Evolutionary conservation across 53 echinoderm and acorn worm species (phyloP), one percentile per base, ranked within the genome.

Genomic region (Astropecten irregularis): DNA sequence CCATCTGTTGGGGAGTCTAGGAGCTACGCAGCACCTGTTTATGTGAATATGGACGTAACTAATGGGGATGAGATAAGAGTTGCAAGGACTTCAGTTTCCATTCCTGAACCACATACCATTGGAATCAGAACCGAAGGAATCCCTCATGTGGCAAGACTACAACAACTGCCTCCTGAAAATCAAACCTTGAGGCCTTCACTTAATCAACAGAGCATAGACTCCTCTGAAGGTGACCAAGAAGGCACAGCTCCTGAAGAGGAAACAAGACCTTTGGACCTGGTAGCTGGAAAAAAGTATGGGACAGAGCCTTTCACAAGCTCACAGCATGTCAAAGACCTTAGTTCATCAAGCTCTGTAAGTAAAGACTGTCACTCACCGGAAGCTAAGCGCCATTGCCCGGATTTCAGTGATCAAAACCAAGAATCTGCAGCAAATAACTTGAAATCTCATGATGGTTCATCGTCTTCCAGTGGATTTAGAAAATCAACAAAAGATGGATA

Each of bases 341-440:
- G 47, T 31, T 22, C 62, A 39, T 26, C 61, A 18, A 58, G 14
- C 27, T 20, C 15, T 42, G 20, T 25, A 32, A 79, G 22, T 46
- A 46, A 79, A 20, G 63, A 79, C 32, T 79, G 79, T 21, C 79
- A 61, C 30, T 79, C 79, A 18, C 79, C 79, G 33, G 79, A 79
- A 62, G 62, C 79, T 6, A 79, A 79, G 62, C 79, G 79, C 0
- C 79, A 61, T 57, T 62, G 79, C 31, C 79, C 79, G 18, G 61
- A 79, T 39, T 47, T 79, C 4, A 61, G 13, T 37, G 35, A 38
- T 20, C 56, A 56, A 57, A 10, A 23, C 4, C 28, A 46, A 19
- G 4, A 33, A 29, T 8, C 61, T 1, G 38, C 15, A 26, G 47
- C 14, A n/a, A 27, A 26, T 46, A 46, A 11, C 47, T 38, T 16